phyloP scores from a whole-genome alignment of 2,797 vertebrate genomes.

The Ctenochaetus hawaiiensis region DNA sequence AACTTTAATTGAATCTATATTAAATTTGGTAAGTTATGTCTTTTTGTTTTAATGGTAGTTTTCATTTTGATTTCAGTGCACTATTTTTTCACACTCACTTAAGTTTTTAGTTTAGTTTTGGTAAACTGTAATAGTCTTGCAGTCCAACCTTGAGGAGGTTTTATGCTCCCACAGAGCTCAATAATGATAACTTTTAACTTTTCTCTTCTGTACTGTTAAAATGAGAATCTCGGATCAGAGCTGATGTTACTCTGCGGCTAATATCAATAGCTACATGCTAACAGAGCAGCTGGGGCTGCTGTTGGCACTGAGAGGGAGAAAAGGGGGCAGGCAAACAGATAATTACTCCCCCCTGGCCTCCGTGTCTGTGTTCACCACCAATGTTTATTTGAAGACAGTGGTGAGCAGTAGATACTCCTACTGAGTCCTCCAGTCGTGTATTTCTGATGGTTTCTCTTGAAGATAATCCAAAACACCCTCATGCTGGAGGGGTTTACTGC shows the following conservation, averaged over 20 bases:
- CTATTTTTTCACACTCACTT: too few species aligned
- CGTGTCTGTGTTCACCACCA: slow-evolving; percentile 10
- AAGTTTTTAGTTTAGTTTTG: too few species aligned
- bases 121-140: too few species aligned
- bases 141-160: not conserved
- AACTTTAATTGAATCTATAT: too few species aligned
- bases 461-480: slow-evolving; percentile 68
- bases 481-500: slow-evolving; percentile 57
- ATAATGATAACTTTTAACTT: not conserved
- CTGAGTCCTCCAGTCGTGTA: slow-evolving; percentile 41
- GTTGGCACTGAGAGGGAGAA: not conserved
- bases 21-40: too few species aligned
- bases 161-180: not conserved
- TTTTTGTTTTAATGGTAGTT: too few species aligned
- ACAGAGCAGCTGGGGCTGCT: not conserved
- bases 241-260: slow-evolving; percentile 9
- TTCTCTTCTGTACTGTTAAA: not conserved
- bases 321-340: slow-evolving; percentile 17
- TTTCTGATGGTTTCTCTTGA: slow-evolving; percentile 63
- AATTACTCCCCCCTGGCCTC: slow-evolving; percentile 23
- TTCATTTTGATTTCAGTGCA: too few species aligned
- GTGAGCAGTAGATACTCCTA: slow-evolving; percentile 51
- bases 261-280: slow-evolving; percentile 16
- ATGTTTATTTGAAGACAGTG: slow-evolving; percentile 46
- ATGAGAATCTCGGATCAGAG: not conserved